Evolutionary conservation across 2,797 vertebrate genomes (phyloP).

Genomic region (Artibeus lituratus): DNA sequence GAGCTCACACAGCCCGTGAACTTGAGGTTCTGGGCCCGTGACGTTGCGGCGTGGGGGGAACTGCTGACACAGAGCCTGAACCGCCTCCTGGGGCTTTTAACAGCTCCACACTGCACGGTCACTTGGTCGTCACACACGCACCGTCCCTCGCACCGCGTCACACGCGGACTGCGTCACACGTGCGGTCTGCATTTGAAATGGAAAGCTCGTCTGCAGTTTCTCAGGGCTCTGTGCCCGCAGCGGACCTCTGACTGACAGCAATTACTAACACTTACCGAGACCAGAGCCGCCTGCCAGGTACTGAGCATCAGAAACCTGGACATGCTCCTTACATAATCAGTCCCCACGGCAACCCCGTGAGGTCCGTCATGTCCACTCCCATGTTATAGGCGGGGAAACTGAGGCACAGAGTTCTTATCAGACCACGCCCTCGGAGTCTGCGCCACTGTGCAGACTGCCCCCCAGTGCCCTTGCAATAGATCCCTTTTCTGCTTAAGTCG

Average conservation of each 20-base stretch:
- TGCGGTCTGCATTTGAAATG: accelerated
- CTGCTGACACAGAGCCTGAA: background rate
- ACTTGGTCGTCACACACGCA: accelerated
- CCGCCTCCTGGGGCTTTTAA: background rate
- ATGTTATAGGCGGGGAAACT: background rate
- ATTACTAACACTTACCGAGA: background rate
- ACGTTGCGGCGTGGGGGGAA: too few relatives aligned
- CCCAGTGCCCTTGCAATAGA: background rate
- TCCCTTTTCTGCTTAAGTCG: background rate
- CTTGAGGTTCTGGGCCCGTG: background rate
- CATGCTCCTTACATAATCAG: accelerated
- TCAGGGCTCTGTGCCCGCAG: background rate
- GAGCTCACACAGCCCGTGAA: background rate
- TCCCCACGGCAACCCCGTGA: background rate
- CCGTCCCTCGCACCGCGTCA: too few relatives aligned
- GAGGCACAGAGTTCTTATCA: background rate
- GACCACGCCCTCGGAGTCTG: accelerated
- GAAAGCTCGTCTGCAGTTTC: background rate
- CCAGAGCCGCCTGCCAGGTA: background rate
- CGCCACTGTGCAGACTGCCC: background rate
- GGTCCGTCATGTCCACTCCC: background rate
- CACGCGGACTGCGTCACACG: too few relatives aligned
- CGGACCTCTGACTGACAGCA: background rate
- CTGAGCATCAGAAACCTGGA: background rate
- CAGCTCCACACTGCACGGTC: accelerated